Conservation (phyloP, 2,888 invertebrate species). For the Oxyteleia sp. region DNA sequence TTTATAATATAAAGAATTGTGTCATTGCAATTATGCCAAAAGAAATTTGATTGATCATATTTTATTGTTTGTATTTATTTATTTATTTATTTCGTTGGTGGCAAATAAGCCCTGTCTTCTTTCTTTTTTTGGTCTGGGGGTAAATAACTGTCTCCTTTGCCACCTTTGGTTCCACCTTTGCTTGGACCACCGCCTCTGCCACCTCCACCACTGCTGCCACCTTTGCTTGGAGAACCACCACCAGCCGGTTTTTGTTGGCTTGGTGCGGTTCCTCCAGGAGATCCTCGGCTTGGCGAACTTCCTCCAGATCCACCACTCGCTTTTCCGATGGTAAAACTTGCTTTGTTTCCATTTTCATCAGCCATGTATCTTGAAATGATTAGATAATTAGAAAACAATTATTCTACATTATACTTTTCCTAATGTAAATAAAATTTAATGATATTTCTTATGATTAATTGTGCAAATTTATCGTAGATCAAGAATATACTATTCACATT, state of each 20-base stretch:
- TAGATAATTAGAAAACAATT: not conserved
- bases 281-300: slow-evolving; percentile 32
- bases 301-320: slow-evolving; percentile 70
- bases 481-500: no score
- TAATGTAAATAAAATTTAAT: no score
- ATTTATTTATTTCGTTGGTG: slow-evolving; percentile 76
- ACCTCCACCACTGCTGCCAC: slow-evolving; percentile 3
- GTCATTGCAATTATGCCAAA: no score
- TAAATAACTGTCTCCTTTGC: slow-evolving; percentile 71
- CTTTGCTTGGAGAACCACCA: slow-evolving; percentile 8
- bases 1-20: no score
- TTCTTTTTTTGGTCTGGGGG: slow-evolving; percentile 78
- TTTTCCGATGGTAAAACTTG: slow-evolving; percentile 85
- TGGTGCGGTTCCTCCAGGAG: slow-evolving; percentile 62
- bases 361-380: slow-evolving; percentile 82
- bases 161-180: slow-evolving; percentile 32
- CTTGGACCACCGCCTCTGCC: slow-evolving; percentile 36
- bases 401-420: no score
- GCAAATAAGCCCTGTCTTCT: slow-evolving; percentile 80
- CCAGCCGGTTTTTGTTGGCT: slow-evolving; percentile 42
- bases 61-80: no score
- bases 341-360: slow-evolving; percentile 85
- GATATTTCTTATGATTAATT: no score
- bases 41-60: no score
- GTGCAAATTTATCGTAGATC: no score